Evolutionary conservation across 2,113 vertebrate species (phyloP), one percentile per base, ranked within the genome.

Genomic region (Kryptolebias marmoratus): DNA sequence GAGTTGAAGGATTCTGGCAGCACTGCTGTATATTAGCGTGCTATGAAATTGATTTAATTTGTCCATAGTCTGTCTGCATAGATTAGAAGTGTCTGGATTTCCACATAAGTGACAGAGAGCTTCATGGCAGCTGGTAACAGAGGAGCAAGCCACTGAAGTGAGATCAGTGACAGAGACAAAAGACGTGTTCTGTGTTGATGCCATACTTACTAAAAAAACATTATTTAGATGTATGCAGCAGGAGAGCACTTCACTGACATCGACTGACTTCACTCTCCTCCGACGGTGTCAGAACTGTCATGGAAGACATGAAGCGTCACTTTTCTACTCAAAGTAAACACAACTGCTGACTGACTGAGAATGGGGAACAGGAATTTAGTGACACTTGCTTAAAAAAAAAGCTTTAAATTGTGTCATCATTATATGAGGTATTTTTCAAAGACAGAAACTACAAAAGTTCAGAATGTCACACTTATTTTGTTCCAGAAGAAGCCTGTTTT

Each of bases 21-120:
- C n/a, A 31, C 52, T 27, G 7, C 64, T 79, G 75, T 82, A 12
- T 77, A 28, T 44, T 11, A 9, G 39, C 72, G 80, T 32, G 3
- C 39, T 61, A 68, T 74, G 68, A 77, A 85, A 86, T 73, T 44
- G 59, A 77, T 81, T 84, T 79, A 2, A 52, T 71, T 71, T 47
- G 74, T 77, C 73, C 78, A 64, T 42, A 45, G 56, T 42, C 57
- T 7, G n/a, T 71, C 69, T 75, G 71, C 18, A 47, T 47, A 61
- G 57, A 87, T 70, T 61, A 18, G 16, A 27, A 73, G 60, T 54
- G 36, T 73, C 65, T 45, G 30, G 15, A 31, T 39, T 77, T 77
- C 73, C 12, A 48, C 52, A 42, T 68, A 27, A 9, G 18, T 68
- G 68, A 54, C 27, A 69, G 48, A 73, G 56, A 48, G 55, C 69